Base-by-base conservation (phyloP, 92 coral and sea anemone genomes). In the Desmophyllum pertusum region DNA sequence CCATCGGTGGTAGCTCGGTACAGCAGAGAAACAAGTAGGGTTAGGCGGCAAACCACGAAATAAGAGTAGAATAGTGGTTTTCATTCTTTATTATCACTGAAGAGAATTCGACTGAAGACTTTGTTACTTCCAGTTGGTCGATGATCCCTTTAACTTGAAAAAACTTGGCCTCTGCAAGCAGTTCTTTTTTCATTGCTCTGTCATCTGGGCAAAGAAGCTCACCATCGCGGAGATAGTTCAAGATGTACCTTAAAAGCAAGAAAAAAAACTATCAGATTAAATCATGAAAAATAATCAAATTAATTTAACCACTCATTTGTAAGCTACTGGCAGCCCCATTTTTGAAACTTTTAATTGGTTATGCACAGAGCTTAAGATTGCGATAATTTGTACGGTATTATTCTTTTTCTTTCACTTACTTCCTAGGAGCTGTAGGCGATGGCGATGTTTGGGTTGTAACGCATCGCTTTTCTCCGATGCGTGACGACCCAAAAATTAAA, bases 221-320 rank as follows among this genome's bases (percentile, higher is more conserved):
- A 50, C 90, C 94, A 25, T 81, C 85, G 29, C 94, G 86, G 10
- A 91, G 78, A 57, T 84, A 91, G 70, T 91, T 91, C 40, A 91
- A 62, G 17, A 91, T 88, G 69, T 88, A 88, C 53, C 94, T 91
- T 70, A 15, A n/a, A n/a, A n/a, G n/a, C n/a, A n/a, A n/a, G 41
- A 50, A 14, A 2, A 8, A n/a, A 73, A 18, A n/a, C n/a, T 11
- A 46, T 43, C 1, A 43, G 11, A 43, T 8, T 18, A n/a, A n/a
- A 4, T 25, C 31, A 2, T 40, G 30, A 59, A 23, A 59, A 59
- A 13, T 10, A 50, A 21, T 21, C 15, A 50, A 50, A 15, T 50
- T 6, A 55, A 13, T 11, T 55, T 19, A 55, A 55, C 25, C 8
- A 7, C 9, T 46, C n/a, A n/a, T n/a, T n/a, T n/a, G n/a, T n/a